Conservation (phyloP, 2,113 vertebrate genomes). For the Sakesphorus luctuosus region DNA sequence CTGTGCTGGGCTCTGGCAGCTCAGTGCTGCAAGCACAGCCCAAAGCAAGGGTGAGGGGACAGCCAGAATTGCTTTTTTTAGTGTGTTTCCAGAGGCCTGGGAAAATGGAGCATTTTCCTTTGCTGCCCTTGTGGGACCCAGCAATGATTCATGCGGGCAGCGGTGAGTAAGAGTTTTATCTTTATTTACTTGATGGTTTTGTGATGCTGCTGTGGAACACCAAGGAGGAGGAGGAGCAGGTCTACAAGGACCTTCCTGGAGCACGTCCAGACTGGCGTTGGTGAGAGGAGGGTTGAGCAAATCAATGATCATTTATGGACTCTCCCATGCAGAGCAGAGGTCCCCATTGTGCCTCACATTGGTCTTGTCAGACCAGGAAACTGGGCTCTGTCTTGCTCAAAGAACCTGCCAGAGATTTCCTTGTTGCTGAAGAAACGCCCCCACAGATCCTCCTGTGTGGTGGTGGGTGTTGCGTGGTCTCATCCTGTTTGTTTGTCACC, state of each 20-base stretch:
- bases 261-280: neutral
- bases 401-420: neutral
- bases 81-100: neutral
- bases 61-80: neutral
- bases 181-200: neutral
- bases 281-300: neutral
- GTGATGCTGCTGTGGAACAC: neutral
- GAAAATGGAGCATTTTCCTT: neutral
- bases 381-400: rapidly evolving
- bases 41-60: neutral
- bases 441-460: neutral
- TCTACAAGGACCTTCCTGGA: neutral
- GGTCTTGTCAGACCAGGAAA: neutral
- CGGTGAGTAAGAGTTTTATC: neutral
- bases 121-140: neutral
- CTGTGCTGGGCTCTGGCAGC: neutral
- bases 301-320: neutral
- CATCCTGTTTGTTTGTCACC: neutral
- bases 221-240: neutral
- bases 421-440: neutral
- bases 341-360: rapidly evolving
- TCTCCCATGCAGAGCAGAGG: neutral
- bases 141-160: neutral
- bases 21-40: neutral
- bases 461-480: neutral